Evolutionary conservation across 2,797 vertebrate genomes (phyloP), one percentile per base, ranked within the genome.

Genomic region (Enteromius anoplus): DNA sequence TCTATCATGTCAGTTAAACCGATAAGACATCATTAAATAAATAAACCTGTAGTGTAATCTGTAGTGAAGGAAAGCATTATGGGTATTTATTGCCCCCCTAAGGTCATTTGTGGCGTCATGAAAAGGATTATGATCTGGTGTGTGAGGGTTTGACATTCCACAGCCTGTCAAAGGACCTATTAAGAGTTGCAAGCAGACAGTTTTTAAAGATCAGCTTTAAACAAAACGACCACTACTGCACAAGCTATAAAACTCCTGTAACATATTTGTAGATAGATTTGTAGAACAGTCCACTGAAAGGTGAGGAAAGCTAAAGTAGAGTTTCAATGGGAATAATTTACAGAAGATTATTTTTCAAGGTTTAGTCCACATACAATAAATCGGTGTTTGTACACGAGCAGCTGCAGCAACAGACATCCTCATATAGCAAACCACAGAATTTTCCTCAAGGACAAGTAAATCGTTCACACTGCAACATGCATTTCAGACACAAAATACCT

Each of bases 31-130:
- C 23, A 68, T 76, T 77, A 68, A n/a, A 65, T 62, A 84, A 84
- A 88, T 29, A 14, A 68, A 78, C 79, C 79, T 88, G 86, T 87
- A 26, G 26, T 26, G 1, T 26, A 26, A 26, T 80, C 85, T 86
- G 84, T 76, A 86, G 80, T 70, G 69, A 75, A 85, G 84, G 86
- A 85, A 90, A 87, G 88, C 85, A 92, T 91, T 87, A 90, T 88
- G 83, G 78, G 83, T 88, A 89, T 90, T 91, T 90, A 91, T 89
- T 83, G 88, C 77, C 86, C 87, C 87, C 90, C 84, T 72, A 85
- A 84, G 86, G 84, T 87, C 81, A 81, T 82, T 89, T 68, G 34
- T 85, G 83, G 66, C 62, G 29, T 86, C 85, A 87, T 65, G 86
- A 84, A 85, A 77, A 58, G 86, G 86, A 88, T 89, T 87, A 90